Base-by-base conservation (phyloP, 2,888 invertebrate species). In the Serrognathus titanus region DNA sequence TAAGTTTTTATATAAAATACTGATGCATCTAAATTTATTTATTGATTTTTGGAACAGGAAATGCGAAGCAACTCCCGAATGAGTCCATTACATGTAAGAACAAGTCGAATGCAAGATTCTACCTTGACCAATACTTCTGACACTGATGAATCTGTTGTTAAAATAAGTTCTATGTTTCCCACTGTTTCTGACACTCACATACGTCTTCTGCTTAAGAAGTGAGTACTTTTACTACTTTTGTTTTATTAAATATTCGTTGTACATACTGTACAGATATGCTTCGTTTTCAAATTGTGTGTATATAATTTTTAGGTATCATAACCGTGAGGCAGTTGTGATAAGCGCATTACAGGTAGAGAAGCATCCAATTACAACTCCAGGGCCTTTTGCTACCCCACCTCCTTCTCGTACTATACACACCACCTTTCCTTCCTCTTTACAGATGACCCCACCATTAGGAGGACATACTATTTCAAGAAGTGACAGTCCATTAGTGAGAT, bases 311-410 rank as follows among this genome's bases (percentile, higher is more conserved):
- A 94, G 94, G 80, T 94, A 94, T 79, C 92, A 94, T 81, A 92
- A 92, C 77, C 87, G 94, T 65, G 92, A 94, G 78, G 93, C 94
- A 58, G 89, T 95, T 65, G 94, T 94, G 57, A 91, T 94, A 79
- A 94, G 94, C 76, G 94, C 94, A 52, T 83, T 95, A 59, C 93
- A 94, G 82, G 93, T 94, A 66, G 94, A 94, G 78, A 94, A 94
- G 78, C 89, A 93, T 80, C 93, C 93, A 51, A 87, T 93, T 62
- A 89, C 90, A 41, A 91, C 91, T 58, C 92, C 92, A n/a, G 92
- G 92, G 45, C 92, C 92, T 1, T 86, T 84, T 63, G 83, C 87
- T 12, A 87, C 88, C 71, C 89, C 89, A 0, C 88, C 89, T 3
- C 83, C 86, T 9, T 80, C 82, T 61, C 85, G 69, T 81, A 83